Percentiles rank a stretch among this genome's conserved stretches.
Evolutionary conservation across 2,888 invertebrate genomes (phyloP).

Genomic region (Hirtodrosophila alboralis): DNA sequence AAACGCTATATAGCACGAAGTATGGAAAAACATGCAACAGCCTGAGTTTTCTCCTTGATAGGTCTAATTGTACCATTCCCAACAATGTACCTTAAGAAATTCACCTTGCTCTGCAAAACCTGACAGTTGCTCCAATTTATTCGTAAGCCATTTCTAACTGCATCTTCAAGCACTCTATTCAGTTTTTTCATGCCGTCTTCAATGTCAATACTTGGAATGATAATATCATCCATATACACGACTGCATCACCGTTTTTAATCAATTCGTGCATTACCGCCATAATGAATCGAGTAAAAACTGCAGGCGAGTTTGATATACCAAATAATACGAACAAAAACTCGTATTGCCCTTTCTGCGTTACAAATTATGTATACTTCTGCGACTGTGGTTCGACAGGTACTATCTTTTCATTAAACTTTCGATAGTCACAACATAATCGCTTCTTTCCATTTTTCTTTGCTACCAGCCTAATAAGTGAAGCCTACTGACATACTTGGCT

Average conservation of each 20-base stretch:
- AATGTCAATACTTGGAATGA: constrained; percentile 2
- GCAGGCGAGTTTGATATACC: constrained; percentile 11
- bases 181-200: constrained; percentile 3
- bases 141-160: too few relatives aligned
- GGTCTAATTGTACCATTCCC: too few relatives aligned
- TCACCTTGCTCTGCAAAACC: neutral
- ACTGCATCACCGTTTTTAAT: constrained; percentile 9
- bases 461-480: neutral
- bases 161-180: neutral
- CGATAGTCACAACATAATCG: too few relatives aligned
- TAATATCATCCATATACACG: too few relatives aligned
- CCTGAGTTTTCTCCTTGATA: too few relatives aligned
- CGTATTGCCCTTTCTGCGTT: constrained; percentile 2
- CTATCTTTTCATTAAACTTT: too few relatives aligned
- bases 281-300: constrained; percentile 11
- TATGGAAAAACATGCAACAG: too few relatives aligned
- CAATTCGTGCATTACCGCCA: constrained; percentile 3
- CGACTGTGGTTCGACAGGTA: constrained; percentile 5
- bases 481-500: too few relatives aligned
- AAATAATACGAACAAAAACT: constrained; percentile 8
- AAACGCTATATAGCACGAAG: neutral
- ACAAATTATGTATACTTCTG: constrained; percentile 7
- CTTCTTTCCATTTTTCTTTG: neutral
- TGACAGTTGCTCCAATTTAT: too few relatives aligned
- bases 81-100: too few relatives aligned